These are phyloP conservation scores for Hydrocynus forskahlii DNA, from an alignment of 2,797 vertebrate genomes.

Conservation along the genomic window DNA sequence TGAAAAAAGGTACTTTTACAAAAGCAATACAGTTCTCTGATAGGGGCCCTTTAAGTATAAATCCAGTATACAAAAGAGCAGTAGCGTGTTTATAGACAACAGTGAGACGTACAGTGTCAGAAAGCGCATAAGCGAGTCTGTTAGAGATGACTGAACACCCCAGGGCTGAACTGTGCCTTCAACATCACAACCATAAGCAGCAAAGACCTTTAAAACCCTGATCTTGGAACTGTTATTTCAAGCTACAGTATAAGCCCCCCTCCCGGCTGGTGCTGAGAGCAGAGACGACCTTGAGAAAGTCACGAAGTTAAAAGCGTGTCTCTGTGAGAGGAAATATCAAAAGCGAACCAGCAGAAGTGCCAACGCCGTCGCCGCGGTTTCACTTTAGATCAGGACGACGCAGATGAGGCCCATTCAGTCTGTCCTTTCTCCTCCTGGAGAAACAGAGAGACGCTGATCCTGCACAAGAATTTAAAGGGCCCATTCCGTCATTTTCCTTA, in stretches of 20 bases:
- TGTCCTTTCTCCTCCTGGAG: too few relatives aligned
- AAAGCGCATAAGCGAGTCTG: too few relatives aligned
- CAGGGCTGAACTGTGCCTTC: neutral
- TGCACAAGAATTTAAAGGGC: neutral
- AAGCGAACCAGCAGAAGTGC: neutral
- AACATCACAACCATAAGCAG: neutral
- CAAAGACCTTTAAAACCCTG: neutral
- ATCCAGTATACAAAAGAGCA: neutral
- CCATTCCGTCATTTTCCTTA: too few relatives aligned
- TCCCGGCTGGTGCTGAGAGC: neutral
- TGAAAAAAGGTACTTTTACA: too few relatives aligned
- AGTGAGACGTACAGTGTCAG: too few relatives aligned
- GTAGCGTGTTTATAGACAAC: neutral
- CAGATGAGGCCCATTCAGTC: neutral
- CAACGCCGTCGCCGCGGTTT: neutral
- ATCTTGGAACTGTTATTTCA: slow-evolving; percentile 16
- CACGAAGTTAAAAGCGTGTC: neutral
- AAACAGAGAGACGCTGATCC: neutral
- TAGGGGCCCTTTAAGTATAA: too few relatives aligned
- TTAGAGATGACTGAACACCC: too few relatives aligned
- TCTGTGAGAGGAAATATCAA: neutral
- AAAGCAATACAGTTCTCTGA: too few relatives aligned
- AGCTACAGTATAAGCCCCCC: neutral
- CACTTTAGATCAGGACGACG: neutral
- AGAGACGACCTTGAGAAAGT: slow-evolving; percentile 16